Base-by-base conservation (phyloP, 2,888 invertebrate species). In the Luperina nickerlii region DNA sequence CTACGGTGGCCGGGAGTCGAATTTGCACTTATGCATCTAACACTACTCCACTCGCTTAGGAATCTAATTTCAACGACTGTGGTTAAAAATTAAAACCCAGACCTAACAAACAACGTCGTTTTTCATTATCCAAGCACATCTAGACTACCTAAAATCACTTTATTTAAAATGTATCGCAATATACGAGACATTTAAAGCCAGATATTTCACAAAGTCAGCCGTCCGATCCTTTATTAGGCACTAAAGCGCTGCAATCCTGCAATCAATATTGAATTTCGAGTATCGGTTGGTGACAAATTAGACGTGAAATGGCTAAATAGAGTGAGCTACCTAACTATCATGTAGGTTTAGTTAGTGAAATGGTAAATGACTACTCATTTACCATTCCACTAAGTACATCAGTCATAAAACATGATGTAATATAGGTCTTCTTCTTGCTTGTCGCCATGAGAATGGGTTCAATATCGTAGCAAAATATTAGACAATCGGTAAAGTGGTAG, bases 241-340 rank as follows among this genome's bases (percentile, higher is more conserved):
- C 42, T 79, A 83, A 84, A 85, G 79, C 85, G 79, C 78, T 71
- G 32, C 88, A 89, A 88, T 85, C 87, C 89, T 71, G 78, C 75
- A 83, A 88, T 90, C 89, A 89, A 88, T 90, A 90, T 89, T 86
- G 90, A 87, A 87, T 82, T 84, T 81, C 79, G 78, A 83, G 80
- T 78, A 78, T 74, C 83, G 74, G 70, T 71, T 78, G 79, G 79
- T 77, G 86, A 83, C 86, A 87, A 88, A 90, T 87, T 86, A 88
- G 76, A 65, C 89, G 70, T 88, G 90, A 87, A 88, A 85, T 76
- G 74, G 83, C 78, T 84, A 78, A 88, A 84, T 82, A 85, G 78
- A 84, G 78, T 32, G 54, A 2, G 42, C 45, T 75, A 75, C 38
- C 63, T 60, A 65, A 70, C 69, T 89, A 70, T 74, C 77, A 54